Conservation (phyloP, 2,888 invertebrate species). For the Drosophila monieri region DNA sequence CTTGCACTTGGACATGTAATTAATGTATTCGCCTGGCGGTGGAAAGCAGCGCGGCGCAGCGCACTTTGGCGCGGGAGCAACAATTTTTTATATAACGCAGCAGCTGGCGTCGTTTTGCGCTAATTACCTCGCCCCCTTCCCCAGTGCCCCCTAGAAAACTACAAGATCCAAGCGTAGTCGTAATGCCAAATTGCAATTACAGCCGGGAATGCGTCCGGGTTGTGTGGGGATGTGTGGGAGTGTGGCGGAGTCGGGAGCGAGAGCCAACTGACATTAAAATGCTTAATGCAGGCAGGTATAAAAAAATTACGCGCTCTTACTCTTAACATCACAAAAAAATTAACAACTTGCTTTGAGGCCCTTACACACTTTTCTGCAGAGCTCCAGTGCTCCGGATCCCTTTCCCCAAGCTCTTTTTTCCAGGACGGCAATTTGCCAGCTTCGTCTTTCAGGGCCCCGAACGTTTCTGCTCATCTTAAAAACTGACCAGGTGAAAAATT, state of each 20-base stretch:
- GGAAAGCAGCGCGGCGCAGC: constrained; percentile 43
- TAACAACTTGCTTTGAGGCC: constrained; percentile 47
- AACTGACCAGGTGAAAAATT: constrained; percentile 83
- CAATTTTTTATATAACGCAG: constrained; percentile 68
- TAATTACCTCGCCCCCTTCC: constrained; percentile 64
- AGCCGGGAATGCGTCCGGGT: constrained; percentile 43
- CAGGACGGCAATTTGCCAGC: constrained; percentile 51
- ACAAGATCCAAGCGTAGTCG: constrained; percentile 51
- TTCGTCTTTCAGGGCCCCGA: constrained; percentile 42
- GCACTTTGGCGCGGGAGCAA: constrained; percentile 67
- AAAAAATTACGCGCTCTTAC: constrained; percentile 59
- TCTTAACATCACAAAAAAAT: constrained; percentile 49
- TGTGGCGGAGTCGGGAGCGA: constrained; percentile 1
- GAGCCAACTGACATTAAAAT: constrained; percentile 78
- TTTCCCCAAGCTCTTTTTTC: constrained; percentile 17
- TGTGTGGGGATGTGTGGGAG: background rate
- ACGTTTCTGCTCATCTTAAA: constrained; percentile 77
- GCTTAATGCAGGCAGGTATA: constrained; percentile 75
- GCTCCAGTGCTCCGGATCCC: constrained; percentile 4
- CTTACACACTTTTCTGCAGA: constrained; percentile 2
- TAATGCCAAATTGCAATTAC: constrained; percentile 78
- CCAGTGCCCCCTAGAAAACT: background rate
- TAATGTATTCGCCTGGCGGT: constrained; percentile 63
- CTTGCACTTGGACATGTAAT: constrained; percentile 75
- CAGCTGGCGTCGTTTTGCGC: constrained; percentile 77